These are phyloP conservation scores for Doris montereyensis DNA, from an alignment of 2,888 invertebrate genomes.

Conservation along the genomic window DNA sequence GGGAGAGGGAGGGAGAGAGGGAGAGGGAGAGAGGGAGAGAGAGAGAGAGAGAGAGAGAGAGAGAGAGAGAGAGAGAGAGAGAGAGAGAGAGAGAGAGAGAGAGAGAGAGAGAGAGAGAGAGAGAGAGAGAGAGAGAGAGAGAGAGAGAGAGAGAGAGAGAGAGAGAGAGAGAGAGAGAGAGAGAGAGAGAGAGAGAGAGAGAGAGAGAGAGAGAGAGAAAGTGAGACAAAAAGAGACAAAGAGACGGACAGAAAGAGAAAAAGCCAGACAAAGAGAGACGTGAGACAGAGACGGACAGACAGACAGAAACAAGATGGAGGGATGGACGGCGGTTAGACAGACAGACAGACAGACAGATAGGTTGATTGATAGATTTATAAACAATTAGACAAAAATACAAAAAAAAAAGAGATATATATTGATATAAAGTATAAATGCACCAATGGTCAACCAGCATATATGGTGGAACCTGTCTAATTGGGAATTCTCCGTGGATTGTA, in stretches of 20 bases:
- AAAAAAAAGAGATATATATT: no score
- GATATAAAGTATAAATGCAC: no score
- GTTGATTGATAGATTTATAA: no score
- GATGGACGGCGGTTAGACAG: no score
- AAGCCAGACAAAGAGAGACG: neutral
- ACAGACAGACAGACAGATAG: no score
- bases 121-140: constrained; percentile 28
- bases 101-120: constrained; percentile 20
- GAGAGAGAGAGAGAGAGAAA: no score
- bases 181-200: constrained; percentile 31
- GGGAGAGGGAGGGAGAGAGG: neutral
- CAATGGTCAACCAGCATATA: no score
- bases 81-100: neutral
- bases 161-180: constrained; percentile 8
- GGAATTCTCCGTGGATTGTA: no score
- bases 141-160: neutral
- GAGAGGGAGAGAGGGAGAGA: constrained; percentile 12
- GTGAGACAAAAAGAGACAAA: constrained; percentile 19
- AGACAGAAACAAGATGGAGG: no score
- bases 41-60: constrained; percentile 15
- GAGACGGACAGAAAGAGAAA: constrained; percentile 24
- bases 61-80: constrained; percentile 23
- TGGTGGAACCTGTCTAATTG: no score
- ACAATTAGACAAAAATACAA: no score
- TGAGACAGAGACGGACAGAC: no score